phyloP scores from a whole-genome alignment of 1,140 invertebrate genomes.

The Limonius californicus region DNA sequence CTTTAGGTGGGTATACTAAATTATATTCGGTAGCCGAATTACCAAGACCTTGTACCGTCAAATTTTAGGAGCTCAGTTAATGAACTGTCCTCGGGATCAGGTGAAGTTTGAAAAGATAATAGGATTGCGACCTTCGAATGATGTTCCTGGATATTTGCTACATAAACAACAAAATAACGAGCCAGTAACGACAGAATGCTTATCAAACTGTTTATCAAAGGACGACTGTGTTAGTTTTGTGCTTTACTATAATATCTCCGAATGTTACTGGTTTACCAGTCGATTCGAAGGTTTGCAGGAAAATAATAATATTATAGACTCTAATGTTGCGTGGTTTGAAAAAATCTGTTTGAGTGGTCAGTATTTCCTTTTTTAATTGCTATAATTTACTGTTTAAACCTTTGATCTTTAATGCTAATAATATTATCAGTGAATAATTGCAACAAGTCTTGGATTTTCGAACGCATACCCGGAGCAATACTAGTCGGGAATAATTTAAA shows the following conservation, averaged over 20 bases:
- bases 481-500: conserved; percentile 50
- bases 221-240: conserved; percentile 49
- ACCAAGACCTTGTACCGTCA: no score
- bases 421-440: conserved; percentile 24
- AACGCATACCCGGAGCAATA: conserved; percentile 50
- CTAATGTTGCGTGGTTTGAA: conserved; percentile 50
- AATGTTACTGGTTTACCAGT: conserved; percentile 48
- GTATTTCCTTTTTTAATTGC: neutral
- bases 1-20: neutral
- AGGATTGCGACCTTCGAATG: conserved; percentile 31
- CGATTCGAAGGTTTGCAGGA: conserved; percentile 40
- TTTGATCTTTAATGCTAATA: no score
- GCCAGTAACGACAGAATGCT: conserved; percentile 52
- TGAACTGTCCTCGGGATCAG: conserved; percentile 31
- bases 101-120: conserved; percentile 43
- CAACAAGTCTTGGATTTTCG: conserved; percentile 48
- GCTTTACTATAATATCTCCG: conserved; percentile 45
- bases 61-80: conserved; percentile 30
- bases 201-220: conserved; percentile 46
- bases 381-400: neutral
- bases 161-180: conserved; percentile 23
- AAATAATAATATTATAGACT: conserved; percentile 44
- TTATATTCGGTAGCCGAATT: no score
- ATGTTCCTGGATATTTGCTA: conserved; percentile 25
- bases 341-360: conserved; percentile 49